Evolutionary conservation across 1,140 invertebrate genomes (phyloP), one percentile per base, ranked within the genome.

Genomic region (Phymorhynchus buccinoides): DNA sequence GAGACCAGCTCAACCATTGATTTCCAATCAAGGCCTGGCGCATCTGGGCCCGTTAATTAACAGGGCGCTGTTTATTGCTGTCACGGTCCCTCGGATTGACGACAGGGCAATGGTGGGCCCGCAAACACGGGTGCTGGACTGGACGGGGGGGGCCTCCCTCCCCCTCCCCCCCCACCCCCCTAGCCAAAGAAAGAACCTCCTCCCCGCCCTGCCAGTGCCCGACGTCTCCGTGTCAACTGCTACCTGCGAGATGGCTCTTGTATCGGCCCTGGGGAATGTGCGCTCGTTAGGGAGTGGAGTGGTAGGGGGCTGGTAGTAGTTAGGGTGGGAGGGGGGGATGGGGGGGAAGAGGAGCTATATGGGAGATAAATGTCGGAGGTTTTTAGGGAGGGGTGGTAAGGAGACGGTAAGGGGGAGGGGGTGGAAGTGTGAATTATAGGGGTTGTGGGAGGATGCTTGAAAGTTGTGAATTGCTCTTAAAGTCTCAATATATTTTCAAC

Each of bases 31-130:
- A 48, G 71, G 68, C 9, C 68, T 1, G 41, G 44, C 62, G 52
- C 80, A 82, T 85, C 84, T 85, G 84, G 62, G 84, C n/a, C 39
- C n/a, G 39, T 73, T 85, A 85, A 85, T 85, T 85, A 85, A 85
- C 79, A 81, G 79, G 68, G 39, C 68, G 66, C 71, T 85, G 84
- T 85, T 85, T 85, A 85, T 75, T 56, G 84, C 84, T 82, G 84
- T 85, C 84, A 85, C 81, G 68, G 73, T 37, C n/a, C 27, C n/a
- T 42, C 12, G 41, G 79, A 85, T 85, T 85, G 84, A 85, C 84
- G 84, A 82, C 84, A 62, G 48, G 66, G 44, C 42, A 39, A 85
- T 85, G 68, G 84, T 22, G 84, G 84, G 35, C 62, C 66, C 62
- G 80, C 42, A 85, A 81, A 80, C 80, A 82, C 62, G 73, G 73